A percentile compares a stretch with the other conserved stretches of the same genome.
Conservation (phyloP, 64 coral and sea anemone species). For the Pachyseris speciosa region DNA sequence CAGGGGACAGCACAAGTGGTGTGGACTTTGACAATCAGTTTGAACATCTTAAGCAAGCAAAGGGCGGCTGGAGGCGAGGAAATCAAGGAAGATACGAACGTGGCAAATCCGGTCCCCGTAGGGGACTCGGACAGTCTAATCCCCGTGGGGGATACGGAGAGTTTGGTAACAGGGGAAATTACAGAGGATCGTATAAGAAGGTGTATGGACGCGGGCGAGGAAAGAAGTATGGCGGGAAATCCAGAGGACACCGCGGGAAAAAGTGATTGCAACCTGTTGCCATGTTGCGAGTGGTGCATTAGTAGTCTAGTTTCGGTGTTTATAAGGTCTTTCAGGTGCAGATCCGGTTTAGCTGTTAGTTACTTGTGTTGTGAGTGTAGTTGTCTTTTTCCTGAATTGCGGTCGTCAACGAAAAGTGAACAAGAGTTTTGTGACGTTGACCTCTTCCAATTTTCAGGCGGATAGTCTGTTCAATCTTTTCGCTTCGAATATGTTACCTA, state of each 20-base stretch:
- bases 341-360: too few relatives aligned
- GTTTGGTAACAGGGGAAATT: background rate
- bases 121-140: background rate
- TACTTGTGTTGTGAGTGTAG: too few relatives aligned
- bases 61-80: background rate
- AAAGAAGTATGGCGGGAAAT: conserved; percentile 5
- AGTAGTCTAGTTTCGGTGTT: background rate
- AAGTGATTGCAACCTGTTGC: background rate
- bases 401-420: too few relatives aligned
- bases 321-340: too few relatives aligned
- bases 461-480: too few relatives aligned
- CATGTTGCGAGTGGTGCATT: too few relatives aligned
- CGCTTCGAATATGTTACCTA: too few relatives aligned
- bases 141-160: background rate
- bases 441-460: too few relatives aligned
- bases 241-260: background rate
- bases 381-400: too few relatives aligned
- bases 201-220: conserved; percentile 19
- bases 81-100: background rate
- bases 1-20: background rate
- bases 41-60: conserved; percentile 19
- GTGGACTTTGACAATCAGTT: conserved; percentile 53
- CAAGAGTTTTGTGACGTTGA: too few relatives aligned
- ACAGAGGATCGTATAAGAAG: conserved; percentile 33
- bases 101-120: background rate